Evolutionary conservation across 2,797 vertebrate genomes (phyloP).

Genomic region (Zalophus californianus): DNA sequence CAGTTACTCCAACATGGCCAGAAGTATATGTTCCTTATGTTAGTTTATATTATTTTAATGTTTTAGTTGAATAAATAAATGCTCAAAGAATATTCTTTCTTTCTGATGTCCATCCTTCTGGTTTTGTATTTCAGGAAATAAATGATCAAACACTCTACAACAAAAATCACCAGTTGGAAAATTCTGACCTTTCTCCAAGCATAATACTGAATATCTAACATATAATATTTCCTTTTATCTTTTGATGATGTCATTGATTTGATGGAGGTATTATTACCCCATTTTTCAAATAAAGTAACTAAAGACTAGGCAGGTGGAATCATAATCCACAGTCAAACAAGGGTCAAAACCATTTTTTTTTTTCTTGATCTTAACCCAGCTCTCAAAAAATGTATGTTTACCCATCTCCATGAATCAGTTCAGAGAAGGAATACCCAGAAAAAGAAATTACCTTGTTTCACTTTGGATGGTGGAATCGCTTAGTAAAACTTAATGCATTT

Average conservation of each 20-base stretch:
- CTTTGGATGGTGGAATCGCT: neutral
- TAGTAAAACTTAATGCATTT: neutral
- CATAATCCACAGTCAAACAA: neutral
- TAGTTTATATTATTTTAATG: neutral
- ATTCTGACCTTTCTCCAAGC: neutral
- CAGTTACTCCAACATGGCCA: neutral
- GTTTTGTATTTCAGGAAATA: neutral
- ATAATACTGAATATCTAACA: neutral
- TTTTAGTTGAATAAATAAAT: neutral
- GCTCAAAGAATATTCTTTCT: neutral
- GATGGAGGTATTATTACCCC: neutral
- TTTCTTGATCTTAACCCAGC: neutral
- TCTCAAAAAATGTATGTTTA: neutral
- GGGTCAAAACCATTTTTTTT: neutral
- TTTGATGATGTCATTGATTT: neutral
- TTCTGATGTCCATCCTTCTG: neutral
- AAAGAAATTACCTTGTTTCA: neutral
- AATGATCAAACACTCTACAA: neutral
- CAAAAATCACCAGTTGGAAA: neutral
- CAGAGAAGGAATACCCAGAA: neutral
- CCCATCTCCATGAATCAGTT: neutral
- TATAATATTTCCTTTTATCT: neutral
- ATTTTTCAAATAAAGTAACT: neutral
- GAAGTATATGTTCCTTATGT: neutral
- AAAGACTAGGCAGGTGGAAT: neutral